phyloP scores from a whole-genome alignment of 1,140 invertebrate genomes.

The Drosophila murphyi region DNA sequence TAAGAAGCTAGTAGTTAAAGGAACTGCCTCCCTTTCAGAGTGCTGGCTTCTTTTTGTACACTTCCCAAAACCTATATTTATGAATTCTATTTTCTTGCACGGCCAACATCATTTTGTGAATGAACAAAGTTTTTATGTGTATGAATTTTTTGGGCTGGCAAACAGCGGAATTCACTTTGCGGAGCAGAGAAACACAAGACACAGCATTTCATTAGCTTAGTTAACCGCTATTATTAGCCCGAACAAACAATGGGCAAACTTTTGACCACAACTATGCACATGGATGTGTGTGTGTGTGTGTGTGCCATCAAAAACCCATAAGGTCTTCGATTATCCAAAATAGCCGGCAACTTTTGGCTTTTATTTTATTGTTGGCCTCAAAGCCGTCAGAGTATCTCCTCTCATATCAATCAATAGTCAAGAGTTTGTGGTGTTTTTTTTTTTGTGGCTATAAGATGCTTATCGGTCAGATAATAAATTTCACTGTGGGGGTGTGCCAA shows the following conservation, averaged over 20 bases:
- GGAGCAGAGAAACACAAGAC: slow-evolving; percentile 21
- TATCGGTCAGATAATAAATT: slow-evolving; percentile 76
- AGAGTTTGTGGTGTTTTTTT: slow-evolving; percentile 35
- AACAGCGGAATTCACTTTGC: background rate
- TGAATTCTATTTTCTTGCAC: background rate
- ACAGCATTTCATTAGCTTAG: slow-evolving; percentile 70
- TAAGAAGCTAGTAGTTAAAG: too few species aligned
- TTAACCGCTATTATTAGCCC: slow-evolving; percentile 71
- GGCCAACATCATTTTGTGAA: background rate
- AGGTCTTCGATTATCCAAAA: slow-evolving; percentile 53
- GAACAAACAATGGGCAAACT: slow-evolving; percentile 45
- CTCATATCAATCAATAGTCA: slow-evolving; percentile 72
- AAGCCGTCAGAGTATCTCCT: slow-evolving; percentile 26
- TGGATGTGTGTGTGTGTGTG: background rate
- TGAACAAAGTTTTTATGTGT: slow-evolving; percentile 10
- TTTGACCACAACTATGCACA: slow-evolving; percentile 33
- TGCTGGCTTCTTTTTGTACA: background rate
- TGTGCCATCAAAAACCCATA: slow-evolving; percentile 60
- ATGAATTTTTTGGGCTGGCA: slow-evolving; percentile 20
- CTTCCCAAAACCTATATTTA: background rate
- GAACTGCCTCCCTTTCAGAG: too few species aligned
- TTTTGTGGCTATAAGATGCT: slow-evolving; percentile 56
- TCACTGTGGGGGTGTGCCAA: slow-evolving; percentile 70
- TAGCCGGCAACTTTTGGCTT: slow-evolving; percentile 37
- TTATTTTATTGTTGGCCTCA: slow-evolving; percentile 33